Conservation (phyloP, 2,888 invertebrate genomes). For the Platycnemis pennipes region DNA sequence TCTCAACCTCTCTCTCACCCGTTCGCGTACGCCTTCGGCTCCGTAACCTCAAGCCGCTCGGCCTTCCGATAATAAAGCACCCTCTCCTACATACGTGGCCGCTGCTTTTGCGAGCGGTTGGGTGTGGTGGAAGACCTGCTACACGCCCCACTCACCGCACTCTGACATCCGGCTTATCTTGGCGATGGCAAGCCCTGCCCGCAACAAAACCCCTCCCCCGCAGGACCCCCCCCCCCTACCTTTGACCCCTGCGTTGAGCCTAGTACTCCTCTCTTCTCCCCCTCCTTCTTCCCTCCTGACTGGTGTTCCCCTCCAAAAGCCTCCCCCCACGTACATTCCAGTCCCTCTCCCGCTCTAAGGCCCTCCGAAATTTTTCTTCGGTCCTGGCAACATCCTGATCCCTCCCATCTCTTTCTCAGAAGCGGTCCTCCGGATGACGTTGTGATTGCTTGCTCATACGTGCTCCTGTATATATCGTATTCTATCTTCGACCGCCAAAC, state of each 20-base stretch:
- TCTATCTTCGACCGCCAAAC: not conserved
- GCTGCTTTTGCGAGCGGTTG: not conserved
- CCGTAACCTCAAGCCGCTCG: not conserved
- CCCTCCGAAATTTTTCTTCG: not conserved
- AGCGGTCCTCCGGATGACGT: not conserved
- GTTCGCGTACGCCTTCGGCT: not conserved
- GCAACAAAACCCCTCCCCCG: not conserved
- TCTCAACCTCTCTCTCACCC: no score
- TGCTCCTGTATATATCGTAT: not conserved
- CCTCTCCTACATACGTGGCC: not conserved
- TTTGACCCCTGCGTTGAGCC: not conserved
- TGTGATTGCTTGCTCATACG: not conserved
- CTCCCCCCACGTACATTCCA: no score
- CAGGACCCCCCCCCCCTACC: not conserved
- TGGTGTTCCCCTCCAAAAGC: no score
- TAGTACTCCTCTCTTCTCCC: no score
- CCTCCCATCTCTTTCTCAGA: not conserved
- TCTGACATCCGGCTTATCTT: constrained; percentile 58
- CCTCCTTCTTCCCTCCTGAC: no score
- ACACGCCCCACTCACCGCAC: constrained; percentile 30
- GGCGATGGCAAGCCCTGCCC: constrained; percentile 22
- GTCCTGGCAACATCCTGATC: not conserved
- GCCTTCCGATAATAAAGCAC: constrained; percentile 18
- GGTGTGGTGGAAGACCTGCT: not conserved
- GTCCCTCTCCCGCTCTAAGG: no score